Evolutionary conservation across 1,140 invertebrate genomes (phyloP), one percentile per base, ranked within the genome.

Genomic region (Temnothorax nylanderi): DNA sequence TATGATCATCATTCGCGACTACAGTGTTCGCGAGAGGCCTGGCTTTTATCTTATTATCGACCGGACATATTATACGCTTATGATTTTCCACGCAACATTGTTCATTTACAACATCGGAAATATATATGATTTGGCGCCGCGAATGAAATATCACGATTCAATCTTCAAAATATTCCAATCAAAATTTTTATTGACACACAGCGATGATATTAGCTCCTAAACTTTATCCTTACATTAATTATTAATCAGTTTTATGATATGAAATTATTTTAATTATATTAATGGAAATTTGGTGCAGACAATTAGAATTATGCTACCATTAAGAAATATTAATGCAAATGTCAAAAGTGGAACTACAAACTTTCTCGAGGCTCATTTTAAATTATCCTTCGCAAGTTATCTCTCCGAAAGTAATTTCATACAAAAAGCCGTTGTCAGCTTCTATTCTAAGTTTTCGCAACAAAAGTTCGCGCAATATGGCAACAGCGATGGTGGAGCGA

Each of bases 321-420:
- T 62, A 49, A 62, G 69, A n/a, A 54, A 84, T 75, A 84, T 75
- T 84, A 84, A 75, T 84, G 80, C 80, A 84, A 84, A 84, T 74
- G 69, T 74, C 80, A 75, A 37, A 69, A 75, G 54, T 74, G n/a
- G 13, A 84, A 75, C 41, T n/a, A 60, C 54, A 62, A 84, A 84
- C 54, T 75, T 75, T 21, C 37, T 58, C 54, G 32, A 75, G 54
- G 58, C 44, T 84, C 80, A 18, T 69, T 84, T 84, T 74, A 84
- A 84, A 84, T 84, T 84, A 84, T 84, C 80, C 34, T 60, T 49
- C 41, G 80, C 80, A 41, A 84, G 80, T 84, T 84, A 84, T 84
- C 54, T 84, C 54, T 16, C 80, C 18, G 69, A 84, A 84, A 84
- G 69, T 75, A 75, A 84, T 84, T 84, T 84, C 80, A 75, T 62